Base-by-base conservation (phyloP, 2,797 vertebrate species). In the Tragopan temminckii region DNA sequence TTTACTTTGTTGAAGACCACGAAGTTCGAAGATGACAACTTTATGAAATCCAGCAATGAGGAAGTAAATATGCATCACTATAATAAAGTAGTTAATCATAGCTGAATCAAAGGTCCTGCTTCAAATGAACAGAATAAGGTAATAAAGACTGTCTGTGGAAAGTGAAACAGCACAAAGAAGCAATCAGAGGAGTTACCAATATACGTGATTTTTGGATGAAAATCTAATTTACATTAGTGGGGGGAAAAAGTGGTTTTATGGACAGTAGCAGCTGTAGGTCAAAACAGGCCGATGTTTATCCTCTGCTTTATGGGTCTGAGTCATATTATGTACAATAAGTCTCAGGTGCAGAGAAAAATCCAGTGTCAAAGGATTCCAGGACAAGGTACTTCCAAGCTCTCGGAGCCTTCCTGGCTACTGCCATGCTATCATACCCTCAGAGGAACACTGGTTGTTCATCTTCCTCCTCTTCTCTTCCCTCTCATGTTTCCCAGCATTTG, bases 101-200 rank as follows among this genome's bases (percentile, higher is more conserved):
- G 35, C 38, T 52, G 36, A 31, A 90, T 53, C 7, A 4, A 95
- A 87, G 63, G 72, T 85, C 71, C 68, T 75, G 7, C 75, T 87
- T 85, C 57, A 94, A 90, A 77, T 45, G 18, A 91, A 48, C 23
- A 67, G 31, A 66, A 69, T 48, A 87, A 78, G 31, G 35, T 78
- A 66, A 89, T 85, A 75, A 96, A 90, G 57, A 52, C 57, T 74
- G 72, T 67, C 12, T 46, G 43, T 53, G 16, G 18, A 79, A 94
- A 86, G 23, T 13, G 67, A 92, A 86, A 74, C 11, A 58, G 36
- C 69, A 84, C 27, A 55, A 76, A 94, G 45, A 77, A 70, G 7
- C 13, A 76, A 64, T 45, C 17, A 52, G 67, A 63, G 6, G 16
- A 9, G 3, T 74, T 86, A 70, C 45, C 40, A 91, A 89, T 90